phyloP scores from a whole-genome alignment of 2,113 vertebrate species.

The Periophthalmus modestus region DNA sequence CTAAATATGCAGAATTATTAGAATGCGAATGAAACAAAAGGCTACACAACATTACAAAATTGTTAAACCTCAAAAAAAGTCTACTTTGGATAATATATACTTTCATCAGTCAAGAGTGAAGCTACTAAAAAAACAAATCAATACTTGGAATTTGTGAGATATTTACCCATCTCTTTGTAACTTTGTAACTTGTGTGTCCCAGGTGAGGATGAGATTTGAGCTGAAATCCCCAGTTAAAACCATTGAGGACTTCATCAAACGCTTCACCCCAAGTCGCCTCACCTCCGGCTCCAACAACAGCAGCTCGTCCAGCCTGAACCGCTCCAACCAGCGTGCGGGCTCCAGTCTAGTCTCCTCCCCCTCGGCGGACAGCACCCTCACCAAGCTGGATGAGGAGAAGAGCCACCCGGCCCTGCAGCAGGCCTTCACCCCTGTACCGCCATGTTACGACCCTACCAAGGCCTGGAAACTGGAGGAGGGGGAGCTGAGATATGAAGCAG shows the following conservation, averaged over 20 bases:
- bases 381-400: slow-evolving; percentile 84
- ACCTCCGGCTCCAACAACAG: slow-evolving; percentile 88
- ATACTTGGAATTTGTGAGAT: no score
- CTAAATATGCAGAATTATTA: background rate
- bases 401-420: slow-evolving; percentile 55
- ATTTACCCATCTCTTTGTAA: background rate
- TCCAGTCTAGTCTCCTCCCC: slow-evolving; percentile 79
- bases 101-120: no score
- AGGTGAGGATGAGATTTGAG: slow-evolving; percentile 89
- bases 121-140: no score
- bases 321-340: slow-evolving; percentile 77
- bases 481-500: slow-evolving; percentile 91
- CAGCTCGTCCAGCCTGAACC: slow-evolving; percentile 86
- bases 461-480: slow-evolving; percentile 57
- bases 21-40: background rate
- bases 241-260: slow-evolving; percentile 93
- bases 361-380: slow-evolving; percentile 80
- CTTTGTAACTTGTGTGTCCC: background rate
- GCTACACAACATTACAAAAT: no score
- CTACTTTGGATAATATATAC: no score
- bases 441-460: slow-evolving; percentile 36
- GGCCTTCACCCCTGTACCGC: slow-evolving; percentile 57
- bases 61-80: no score
- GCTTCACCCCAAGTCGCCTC: slow-evolving; percentile 91
- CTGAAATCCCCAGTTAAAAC: slow-evolving; percentile 96